phyloP scores from a whole-genome alignment of 2,797 vertebrate genomes.

The Hemitrygon akajei region DNA sequence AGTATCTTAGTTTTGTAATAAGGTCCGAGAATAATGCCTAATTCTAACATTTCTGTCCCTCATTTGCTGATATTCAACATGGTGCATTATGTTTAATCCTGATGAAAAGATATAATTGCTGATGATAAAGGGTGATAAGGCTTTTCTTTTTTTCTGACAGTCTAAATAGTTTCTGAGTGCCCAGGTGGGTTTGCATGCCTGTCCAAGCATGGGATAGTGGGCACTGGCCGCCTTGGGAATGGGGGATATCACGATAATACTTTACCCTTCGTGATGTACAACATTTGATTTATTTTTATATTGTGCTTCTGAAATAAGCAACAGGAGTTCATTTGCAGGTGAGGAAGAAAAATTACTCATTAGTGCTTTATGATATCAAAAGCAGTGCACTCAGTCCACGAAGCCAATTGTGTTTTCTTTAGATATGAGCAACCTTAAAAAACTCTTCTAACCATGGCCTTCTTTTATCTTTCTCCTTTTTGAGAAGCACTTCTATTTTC shows the following conservation, averaged over 20 bases:
- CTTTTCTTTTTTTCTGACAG: neutral
- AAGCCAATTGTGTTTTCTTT: neutral
- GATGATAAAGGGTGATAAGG: neutral
- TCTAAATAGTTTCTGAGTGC: neutral
- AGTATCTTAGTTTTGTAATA: neutral
- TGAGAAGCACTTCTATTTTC: neutral
- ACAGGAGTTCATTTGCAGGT: neutral
- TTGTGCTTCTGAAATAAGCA: neutral
- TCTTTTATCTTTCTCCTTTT: neutral
- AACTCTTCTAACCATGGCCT: neutral
- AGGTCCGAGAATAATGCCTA: neutral
- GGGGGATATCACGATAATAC: slow-evolving; percentile 27
- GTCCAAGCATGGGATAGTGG: neutral
- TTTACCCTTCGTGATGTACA: neutral
- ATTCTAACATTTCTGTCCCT: slow-evolving; percentile 11
- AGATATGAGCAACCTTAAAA: neutral
- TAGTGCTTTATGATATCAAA: neutral
- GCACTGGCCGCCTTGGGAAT: neutral
- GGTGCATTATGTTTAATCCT: neutral
- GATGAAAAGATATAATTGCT: neutral
- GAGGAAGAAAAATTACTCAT: neutral
- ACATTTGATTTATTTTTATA: neutral
- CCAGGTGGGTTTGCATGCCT: neutral
- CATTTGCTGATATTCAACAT: neutral
- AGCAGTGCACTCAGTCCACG: neutral